phyloP scores from a whole-genome alignment of 2,797 vertebrate species.

The Crocidura indochinensis region DNA sequence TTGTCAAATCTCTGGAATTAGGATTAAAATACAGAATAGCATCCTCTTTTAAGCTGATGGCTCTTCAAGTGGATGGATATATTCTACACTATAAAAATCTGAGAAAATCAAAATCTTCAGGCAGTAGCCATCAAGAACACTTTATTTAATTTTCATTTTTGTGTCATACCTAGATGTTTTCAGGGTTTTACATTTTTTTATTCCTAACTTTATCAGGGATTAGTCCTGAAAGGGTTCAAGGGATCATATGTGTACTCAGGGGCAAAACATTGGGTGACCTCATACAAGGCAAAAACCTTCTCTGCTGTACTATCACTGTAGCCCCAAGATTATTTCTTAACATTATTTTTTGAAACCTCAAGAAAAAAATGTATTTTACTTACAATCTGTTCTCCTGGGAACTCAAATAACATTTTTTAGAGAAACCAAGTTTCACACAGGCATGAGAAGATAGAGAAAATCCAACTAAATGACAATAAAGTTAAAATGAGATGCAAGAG shows the following conservation, averaged over 20 bases:
- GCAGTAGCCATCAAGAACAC: not conserved
- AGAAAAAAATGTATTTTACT: not conserved
- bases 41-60: not conserved
- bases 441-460: not conserved
- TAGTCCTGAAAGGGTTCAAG: too few species aligned
- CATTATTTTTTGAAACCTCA: not conserved
- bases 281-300: too few species aligned
- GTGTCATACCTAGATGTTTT: too few species aligned
- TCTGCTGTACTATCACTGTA: too few species aligned
- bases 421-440: not conserved
- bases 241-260: too few species aligned
- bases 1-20: not conserved
- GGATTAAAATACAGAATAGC: not conserved
- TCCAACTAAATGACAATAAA: not conserved
- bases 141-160: not conserved
- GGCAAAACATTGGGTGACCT: too few species aligned
- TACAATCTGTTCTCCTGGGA: not conserved
- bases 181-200: too few species aligned
- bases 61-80: not conserved
- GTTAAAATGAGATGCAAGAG: not conserved
- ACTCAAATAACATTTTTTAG: not conserved
- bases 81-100: not conserved
- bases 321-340: too few species aligned
- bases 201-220: too few species aligned
- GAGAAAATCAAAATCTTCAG: not conserved